Evolutionary conservation across 92 coral and sea anemone species (phyloP), one percentile per base, ranked within the genome.

Genomic region (Blastomussa wellsi): DNA sequence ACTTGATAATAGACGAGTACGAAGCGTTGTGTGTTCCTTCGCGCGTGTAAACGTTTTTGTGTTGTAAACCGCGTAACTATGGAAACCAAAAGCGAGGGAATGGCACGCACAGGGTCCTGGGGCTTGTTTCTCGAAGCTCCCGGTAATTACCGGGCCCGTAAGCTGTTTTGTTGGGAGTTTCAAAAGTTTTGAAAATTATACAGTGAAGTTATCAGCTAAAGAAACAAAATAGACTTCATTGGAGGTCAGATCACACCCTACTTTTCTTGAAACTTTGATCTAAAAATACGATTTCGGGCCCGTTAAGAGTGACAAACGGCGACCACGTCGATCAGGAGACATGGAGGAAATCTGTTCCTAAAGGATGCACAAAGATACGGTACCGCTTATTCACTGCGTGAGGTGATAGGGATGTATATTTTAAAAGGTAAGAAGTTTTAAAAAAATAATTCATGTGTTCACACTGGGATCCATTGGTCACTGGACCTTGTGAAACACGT

Each of bases 151-250:
- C 8, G 74, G 44, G 74, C 74, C 74, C 74, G 74, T 68, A 68
- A 68, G 74, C 44, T 15, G 74, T 68, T 68, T 68, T 68, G 44
- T 68, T 68, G 33, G 33, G 38, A 29, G 37, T 68, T 68, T 37
- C 22, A 32, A 37, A 32, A 49, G 55, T 49, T 72, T 37, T 39
- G 35, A 37, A 41, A 72, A 39, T 37, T 72, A 72, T 72, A 72
- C 52, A 72, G 77, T 37, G 48, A 37, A 72, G 77, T 72, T 28
- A 68, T 68, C 74, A 68, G 77, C 77, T 38, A 72, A 72, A 72
- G 77, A 35, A 72, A 37, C 42, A 72, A 72, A 72, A 72, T 11
- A 49, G 55, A 49, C 55, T 49, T 49, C 55, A 49, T 49, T 49
- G 16, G 55, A 49, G 55, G 55, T 49, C 55, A 49, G 55, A 49